Evolutionary conservation across 2,797 vertebrate genomes (phyloP).

Genomic region (Microhierax caerulescens): DNA sequence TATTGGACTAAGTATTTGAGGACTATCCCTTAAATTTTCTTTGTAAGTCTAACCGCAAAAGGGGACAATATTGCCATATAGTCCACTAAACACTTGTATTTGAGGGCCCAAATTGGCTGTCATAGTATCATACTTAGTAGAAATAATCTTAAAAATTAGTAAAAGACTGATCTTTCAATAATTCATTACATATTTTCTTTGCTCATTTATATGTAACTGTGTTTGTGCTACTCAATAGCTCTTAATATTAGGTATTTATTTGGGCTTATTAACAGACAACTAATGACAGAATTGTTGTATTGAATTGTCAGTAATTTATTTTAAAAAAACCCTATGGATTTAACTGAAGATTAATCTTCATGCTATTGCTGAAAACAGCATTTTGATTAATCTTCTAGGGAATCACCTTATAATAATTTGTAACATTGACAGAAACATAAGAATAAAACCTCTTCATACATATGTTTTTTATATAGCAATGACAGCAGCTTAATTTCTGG

Average conservation of each 20-base stretch:
- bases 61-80: background rate
- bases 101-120: background rate
- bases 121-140: background rate
- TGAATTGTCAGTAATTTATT: background rate
- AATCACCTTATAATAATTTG: constrained; percentile 2
- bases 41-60: background rate
- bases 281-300: background rate
- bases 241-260: background rate
- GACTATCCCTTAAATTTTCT: background rate
- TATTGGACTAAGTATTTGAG: background rate
- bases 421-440: constrained; percentile 26
- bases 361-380: background rate
- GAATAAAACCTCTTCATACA: constrained; percentile 1
- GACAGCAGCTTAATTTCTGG: background rate
- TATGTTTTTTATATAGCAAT: background rate
- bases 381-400: constrained; percentile 19
- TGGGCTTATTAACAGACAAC: background rate
- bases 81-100: background rate
- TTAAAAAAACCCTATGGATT: background rate
- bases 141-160: background rate
- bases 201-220: background rate
- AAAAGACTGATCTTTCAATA: background rate
- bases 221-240: background rate
- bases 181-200: background rate
- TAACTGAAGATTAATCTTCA: background rate